Base-by-base conservation (phyloP, 2,113 vertebrate genomes). In the Mesitornis unicolor region DNA sequence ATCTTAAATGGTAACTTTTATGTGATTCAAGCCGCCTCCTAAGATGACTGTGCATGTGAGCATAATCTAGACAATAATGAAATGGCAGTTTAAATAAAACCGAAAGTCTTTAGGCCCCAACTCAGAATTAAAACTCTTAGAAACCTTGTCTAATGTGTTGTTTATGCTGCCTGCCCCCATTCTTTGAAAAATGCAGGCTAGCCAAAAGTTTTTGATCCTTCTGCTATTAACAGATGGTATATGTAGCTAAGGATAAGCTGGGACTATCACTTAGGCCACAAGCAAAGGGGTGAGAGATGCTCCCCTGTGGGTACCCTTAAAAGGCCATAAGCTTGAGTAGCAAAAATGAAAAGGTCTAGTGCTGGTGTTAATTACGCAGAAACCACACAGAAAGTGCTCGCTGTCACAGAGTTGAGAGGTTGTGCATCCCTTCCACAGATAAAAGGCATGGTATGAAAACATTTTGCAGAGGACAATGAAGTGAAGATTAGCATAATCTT, bases 381-480 rank as follows among this genome's bases (percentile, higher is more conserved):
- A 99, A 99, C 99, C 99, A 99, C 99, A 99, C 99, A 99, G 99
- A 99, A 99, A 99, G 99, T 99, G 99, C 98, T 99, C 98, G 93
- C 99, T 99, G 99, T 99, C 99, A 98, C 98, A 97, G 98, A 99
- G 99, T 99, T 98, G 99, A 99, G 99, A 99, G 99, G 99, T 99
- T 99, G 98, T 99, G 99, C 99, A 99, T 99, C 99, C 98, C 98
- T 99, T 99, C 99, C 98, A 98, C 98, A 99, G 99, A 99, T 99
- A 99, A 99, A 99, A 99, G 99, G 98, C 99, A 98, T 99, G 99
- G 99, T 99, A 99, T 99, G 98, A 99, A 99, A 99, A 99, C 99
- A 99, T 99, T 99, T 99, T 99, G 98, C 98, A 87, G 97, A 95
- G 98, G 98, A 99, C 99, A 99, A 99, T 99, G 99, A 95, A 98